Percentiles rank a stretch among this genome's conserved stretches.
phyloP scores from a whole-genome alignment of 1,140 invertebrate genomes.

The Carposina sasakii region DNA sequence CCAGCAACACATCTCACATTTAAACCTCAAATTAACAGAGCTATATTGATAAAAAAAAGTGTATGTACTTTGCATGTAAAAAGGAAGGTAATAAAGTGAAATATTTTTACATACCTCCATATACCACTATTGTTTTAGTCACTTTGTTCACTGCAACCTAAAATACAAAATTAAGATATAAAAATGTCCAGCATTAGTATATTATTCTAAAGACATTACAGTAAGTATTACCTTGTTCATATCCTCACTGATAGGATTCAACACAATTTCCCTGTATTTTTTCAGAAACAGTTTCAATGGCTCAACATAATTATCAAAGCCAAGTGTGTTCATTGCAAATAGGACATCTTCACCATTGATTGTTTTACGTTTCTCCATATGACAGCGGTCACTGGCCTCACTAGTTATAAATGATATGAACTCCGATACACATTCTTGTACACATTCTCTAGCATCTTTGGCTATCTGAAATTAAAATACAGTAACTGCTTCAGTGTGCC shows the following conservation, averaged over 20 bases:
- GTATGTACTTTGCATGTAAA: too few relatives aligned
- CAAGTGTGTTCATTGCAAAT: conserved; percentile 96
- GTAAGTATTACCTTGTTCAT: too few relatives aligned
- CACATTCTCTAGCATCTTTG: conserved; percentile 99
- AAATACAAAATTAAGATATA: conserved; percentile 24
- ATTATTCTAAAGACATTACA: conserved; percentile 3
- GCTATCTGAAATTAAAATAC: conserved; percentile 84
- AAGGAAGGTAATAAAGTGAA: conserved; percentile 1
- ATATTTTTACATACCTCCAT: conserved; percentile 43
- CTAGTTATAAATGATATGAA: conserved; percentile 99
- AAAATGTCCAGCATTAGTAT: neutral
- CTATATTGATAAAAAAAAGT: too few relatives aligned
- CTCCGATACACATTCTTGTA: conserved; percentile 99
- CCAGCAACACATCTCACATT: too few relatives aligned
- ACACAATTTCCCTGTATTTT: conserved; percentile 90
- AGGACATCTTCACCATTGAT: conserved; percentile 99
- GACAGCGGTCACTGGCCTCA: conserved; percentile 96
- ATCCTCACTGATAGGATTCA: conserved; percentile 61
- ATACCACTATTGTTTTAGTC: conserved; percentile 55
- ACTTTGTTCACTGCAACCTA: conserved; percentile 62
- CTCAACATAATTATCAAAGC: conserved; percentile 99
- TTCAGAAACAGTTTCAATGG: conserved; percentile 96
- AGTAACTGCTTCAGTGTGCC: too few relatives aligned
- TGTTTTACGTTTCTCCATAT: conserved; percentile 98
- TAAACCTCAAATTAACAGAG: too few relatives aligned